Percentiles rank a stretch among this genome's conserved stretches.
These are phyloP conservation scores for Scelioninae gen. 1 DNA, from an alignment of 2,888 invertebrate species.

Conservation along the genomic window DNA sequence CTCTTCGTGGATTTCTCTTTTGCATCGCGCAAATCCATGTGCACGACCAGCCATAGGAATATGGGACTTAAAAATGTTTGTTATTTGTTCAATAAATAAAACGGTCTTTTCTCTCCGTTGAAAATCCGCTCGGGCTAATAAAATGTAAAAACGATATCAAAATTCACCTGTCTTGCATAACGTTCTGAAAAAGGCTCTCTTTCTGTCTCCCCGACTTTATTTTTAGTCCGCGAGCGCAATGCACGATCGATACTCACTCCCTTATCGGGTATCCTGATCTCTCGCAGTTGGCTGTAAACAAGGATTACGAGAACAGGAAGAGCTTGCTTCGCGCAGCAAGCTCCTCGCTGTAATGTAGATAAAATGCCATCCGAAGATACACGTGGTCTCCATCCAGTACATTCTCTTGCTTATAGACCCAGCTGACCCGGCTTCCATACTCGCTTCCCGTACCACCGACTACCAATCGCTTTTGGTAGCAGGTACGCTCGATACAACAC, in stretches of 20 bases:
- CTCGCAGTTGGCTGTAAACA: conserved; percentile 69
- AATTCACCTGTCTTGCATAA: conserved; percentile 50
- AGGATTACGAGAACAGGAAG: conserved; percentile 72
- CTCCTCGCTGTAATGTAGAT: conserved; percentile 63
- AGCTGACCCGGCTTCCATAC: conserved; percentile 53
- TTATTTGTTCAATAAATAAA: conserved; percentile 15
- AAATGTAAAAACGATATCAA: conserved; percentile 20
- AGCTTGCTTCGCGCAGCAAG: conserved; percentile 66
- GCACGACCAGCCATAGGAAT: conserved; percentile 8
- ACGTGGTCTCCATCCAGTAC: conserved; percentile 65
- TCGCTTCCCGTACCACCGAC: conserved; percentile 37
- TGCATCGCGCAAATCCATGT: conserved; percentile 35
- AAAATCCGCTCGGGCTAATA: conserved; percentile 8
- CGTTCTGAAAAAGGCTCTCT: conserved; percentile 52
- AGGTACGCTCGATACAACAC: conserved; percentile 54
- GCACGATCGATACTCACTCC: conserved; percentile 69
- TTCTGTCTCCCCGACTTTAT: conserved; percentile 62
- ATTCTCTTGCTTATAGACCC: conserved; percentile 53
- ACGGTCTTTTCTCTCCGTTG: neutral
- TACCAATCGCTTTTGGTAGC: conserved; percentile 65
- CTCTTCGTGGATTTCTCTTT: conserved; percentile 55
- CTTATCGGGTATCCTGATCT: conserved; percentile 71
- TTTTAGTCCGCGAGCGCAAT: conserved; percentile 53
- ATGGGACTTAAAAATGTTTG: conserved; percentile 9
- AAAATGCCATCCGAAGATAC: conserved; percentile 64